Base-by-base conservation (phyloP, 2,888 invertebrate genomes). In the Rhopalosiphum nymphaeae region DNA sequence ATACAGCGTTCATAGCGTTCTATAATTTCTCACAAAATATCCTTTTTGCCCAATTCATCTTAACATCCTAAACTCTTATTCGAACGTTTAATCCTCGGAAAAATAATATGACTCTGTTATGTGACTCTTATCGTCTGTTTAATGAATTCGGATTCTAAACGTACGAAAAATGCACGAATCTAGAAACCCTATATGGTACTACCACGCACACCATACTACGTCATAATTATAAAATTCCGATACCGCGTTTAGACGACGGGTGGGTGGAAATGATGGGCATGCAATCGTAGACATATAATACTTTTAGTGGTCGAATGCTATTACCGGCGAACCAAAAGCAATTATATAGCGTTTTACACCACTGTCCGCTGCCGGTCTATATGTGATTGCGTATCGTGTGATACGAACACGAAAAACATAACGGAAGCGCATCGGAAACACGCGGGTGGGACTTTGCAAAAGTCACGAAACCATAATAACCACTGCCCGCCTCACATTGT, bases 381-480 rank as follows among this genome's bases (percentile, higher is more conserved):
- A 78, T 42, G 78, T 78, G 78, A 78, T 78, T 36, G 21, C 78
- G 21, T 78, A 21, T n/a, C 61, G 46, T 11, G 21, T 26, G 57
- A 29, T 53, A 36, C 67, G 36, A 78, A 21, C 57, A 46, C 29
- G 90, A 5, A 16, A 46, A 90, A 21, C 36, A 11, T 42, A 67
- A 87, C 61, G 87, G 61, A 92, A 67, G 44, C 61, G 87, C 61
- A 36, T 91, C 57, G 56, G 85, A 56, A 85, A 91, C 78, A 49
- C 90, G 84, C 11, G 44, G 42, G 29, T 16, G 86, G 87, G 61
- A 46, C 46, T 26, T 92, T 26, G 61, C 87, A 42, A 87, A 61
- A 92, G 92, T 87, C 87, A 87, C 92, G 92, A 61, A 61, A 87
- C 92, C 87, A 67, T 87, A 49, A 87, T 67, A 49, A 87, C 86